phyloP scores from a whole-genome alignment of 2,797 vertebrate species.

The Arnoldichthys spilopterus region DNA sequence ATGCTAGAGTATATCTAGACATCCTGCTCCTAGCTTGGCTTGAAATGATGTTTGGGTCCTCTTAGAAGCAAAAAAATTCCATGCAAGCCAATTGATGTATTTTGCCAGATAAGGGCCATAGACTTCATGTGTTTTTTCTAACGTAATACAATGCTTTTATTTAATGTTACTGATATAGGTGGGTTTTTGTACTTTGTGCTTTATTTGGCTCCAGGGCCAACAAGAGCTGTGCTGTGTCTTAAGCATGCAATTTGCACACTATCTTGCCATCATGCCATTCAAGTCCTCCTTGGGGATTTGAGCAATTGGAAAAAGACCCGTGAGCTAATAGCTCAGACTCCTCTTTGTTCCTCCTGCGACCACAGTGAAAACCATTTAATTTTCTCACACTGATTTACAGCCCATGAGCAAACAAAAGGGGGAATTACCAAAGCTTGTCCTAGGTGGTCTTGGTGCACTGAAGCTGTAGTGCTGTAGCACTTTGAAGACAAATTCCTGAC shows the following conservation, averaged over 20 bases:
- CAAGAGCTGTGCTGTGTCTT: neutral
- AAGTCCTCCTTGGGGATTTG: constrained; percentile 19
- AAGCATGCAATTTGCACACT: constrained; percentile 12
- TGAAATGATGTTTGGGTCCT: constrained; percentile 24
- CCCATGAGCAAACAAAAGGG: constrained; percentile 12
- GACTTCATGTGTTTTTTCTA: constrained; percentile 1
- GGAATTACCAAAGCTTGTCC: neutral
- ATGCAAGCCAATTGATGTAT: neutral
- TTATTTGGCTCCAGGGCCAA: constrained; percentile 5
- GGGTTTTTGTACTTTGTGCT: constrained; percentile 1
- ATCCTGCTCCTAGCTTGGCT: neutral
- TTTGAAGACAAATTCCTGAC: constrained; percentile 8
- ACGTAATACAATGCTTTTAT: neutral
- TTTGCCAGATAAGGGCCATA: neutral
- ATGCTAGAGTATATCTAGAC: neutral
- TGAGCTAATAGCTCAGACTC: constrained; percentile 1
- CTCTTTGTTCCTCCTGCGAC: neutral
- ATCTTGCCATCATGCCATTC: neutral
- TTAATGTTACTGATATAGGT: constrained; percentile 8
- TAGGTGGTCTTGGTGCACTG: constrained; percentile 18
- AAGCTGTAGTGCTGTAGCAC: neutral
- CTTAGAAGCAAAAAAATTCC: constrained; percentile 1
- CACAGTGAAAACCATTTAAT: constrained; percentile 8
- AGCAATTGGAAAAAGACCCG: constrained; percentile 3
- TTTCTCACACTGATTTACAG: constrained; percentile 16